These are phyloP conservation scores for rabbit (Oryctolagus cuniculus) DNA, from an alignment of 2,113 vertebrate genomes.

Conservation along the genomic window mOryCun1.1 NC_091440.1:120937001-120937500, in stretches of 20 bases:
- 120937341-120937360: neutral
- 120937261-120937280: neutral
- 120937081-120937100: neutral
- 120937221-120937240: neutral
- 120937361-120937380: neutral
- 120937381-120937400: neutral
- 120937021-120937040: neutral
- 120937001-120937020: neutral
- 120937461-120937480: neutral
- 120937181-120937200: neutral
- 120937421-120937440: neutral
- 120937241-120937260: neutral
- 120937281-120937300: neutral
- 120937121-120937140: neutral
- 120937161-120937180: neutral
- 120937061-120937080: neutral
- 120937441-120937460: neutral
- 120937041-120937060: neutral
- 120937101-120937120: conserved; percentile 29
- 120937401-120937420: neutral
- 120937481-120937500: neutral
- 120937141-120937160: neutral
- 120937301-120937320: neutral
- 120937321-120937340: neutral
- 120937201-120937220: neutral